phyloP scores from a whole-genome alignment of 2,113 vertebrate genomes.

The Halcyon senegalensis region DNA sequence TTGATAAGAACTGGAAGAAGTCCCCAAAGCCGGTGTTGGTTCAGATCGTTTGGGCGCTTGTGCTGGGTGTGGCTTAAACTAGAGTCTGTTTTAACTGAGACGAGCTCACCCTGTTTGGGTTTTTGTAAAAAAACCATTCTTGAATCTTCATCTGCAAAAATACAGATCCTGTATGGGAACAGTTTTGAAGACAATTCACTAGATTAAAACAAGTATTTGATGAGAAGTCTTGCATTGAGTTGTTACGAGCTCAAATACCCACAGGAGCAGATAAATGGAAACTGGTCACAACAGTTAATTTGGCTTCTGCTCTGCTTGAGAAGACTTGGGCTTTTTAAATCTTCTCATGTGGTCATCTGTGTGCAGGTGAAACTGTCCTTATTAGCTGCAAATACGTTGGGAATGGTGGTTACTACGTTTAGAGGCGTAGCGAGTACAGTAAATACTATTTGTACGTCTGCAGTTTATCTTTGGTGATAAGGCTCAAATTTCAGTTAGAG shows the following conservation, averaged over 20 bases:
- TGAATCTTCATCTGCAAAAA: neutral
- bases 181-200: neutral
- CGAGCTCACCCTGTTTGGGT: neutral
- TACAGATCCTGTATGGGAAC: accelerated
- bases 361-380: neutral
- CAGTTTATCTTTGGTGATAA: neutral
- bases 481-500: neutral
- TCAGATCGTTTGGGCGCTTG: neutral
- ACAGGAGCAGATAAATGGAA: neutral
- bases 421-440: neutral
- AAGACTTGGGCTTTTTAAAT: neutral
- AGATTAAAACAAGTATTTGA: neutral
- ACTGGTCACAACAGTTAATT: neutral
- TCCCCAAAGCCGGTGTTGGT: neutral
- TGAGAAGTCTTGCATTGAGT: neutral
- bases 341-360: neutral
- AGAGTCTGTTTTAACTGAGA: neutral
- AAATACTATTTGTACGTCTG: neutral
- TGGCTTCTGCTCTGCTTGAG: neutral
- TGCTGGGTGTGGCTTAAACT: neutral
- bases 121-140: no score
- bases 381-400: neutral
- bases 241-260: neutral
- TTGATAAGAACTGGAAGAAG: conserved; percentile 10
- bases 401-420: neutral